A percentile compares a stretch with the other conserved stretches of the same genome.
These are phyloP conservation scores for Margaritifera margaritifera DNA, from an alignment of 2,888 invertebrate genomes.

Conservation along the genomic window DNA sequence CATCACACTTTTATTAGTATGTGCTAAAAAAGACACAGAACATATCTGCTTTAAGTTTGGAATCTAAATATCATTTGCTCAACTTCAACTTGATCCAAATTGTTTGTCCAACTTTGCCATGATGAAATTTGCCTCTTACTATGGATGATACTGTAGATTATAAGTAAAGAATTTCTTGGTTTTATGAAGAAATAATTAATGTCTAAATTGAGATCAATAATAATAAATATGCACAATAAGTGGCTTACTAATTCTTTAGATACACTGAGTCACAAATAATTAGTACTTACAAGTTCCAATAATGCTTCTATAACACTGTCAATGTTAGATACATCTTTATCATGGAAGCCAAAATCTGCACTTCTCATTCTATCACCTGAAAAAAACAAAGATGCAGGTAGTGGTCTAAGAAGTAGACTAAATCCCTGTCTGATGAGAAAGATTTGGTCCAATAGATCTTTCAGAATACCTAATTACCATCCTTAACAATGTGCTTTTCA, in stretches of 20 bases:
- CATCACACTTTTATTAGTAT: no score
- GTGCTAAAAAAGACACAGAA: no score
- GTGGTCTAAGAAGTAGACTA: not conserved
- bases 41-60: no score
- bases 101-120: not conserved
- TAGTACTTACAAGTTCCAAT: constrained; percentile 61
- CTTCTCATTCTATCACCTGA: constrained; percentile 61
- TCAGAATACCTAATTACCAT: not conserved
- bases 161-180: not conserved
- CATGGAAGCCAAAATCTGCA: constrained; percentile 64
- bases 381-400: constrained; percentile 6
- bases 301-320: constrained; percentile 65
- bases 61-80: no score
- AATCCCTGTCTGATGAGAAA: not conserved
- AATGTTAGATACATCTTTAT: constrained; percentile 64
- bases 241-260: not conserved
- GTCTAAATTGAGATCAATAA: not conserved
- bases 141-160: not conserved
- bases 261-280: not conserved
- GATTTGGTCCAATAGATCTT: not conserved
- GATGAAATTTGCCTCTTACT: not conserved
- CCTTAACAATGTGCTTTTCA: not conserved
- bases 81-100: no score
- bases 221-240: not conserved
- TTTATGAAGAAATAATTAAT: not conserved